phyloP scores from a whole-genome alignment of 2,113 vertebrate species.

The Cephalopholis sonnerati region DNA sequence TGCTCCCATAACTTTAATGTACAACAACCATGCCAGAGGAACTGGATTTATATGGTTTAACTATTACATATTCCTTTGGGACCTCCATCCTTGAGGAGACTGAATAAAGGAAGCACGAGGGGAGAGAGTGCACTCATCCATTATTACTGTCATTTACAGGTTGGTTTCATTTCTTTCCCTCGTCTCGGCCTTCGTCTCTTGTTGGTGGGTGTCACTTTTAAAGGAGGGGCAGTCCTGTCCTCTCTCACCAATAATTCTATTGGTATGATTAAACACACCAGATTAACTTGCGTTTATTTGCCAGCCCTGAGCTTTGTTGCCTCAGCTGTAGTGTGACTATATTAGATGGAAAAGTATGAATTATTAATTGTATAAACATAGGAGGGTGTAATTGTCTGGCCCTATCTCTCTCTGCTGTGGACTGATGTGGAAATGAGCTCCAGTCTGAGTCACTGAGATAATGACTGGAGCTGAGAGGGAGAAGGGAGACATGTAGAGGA shows the following conservation, averaged over 20 bases:
- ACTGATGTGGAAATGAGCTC: conserved; percentile 75
- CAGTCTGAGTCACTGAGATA: conserved; percentile 72
- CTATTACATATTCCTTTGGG: background rate
- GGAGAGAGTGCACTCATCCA: background rate
- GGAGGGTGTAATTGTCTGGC: conserved; percentile 73
- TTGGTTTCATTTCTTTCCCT: background rate
- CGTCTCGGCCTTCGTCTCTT: background rate
- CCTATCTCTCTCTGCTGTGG: conserved; percentile 64
- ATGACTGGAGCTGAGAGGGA: conserved; percentile 56
- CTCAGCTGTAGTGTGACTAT: conserved; percentile 63
- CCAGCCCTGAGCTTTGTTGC: conserved; percentile 43
- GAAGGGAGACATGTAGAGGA: conserved; percentile 19
- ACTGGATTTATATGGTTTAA: background rate
- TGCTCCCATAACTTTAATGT: background rate
- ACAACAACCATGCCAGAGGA: background rate
- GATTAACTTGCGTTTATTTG: conserved; percentile 67
- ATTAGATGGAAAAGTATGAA: conserved; percentile 71
- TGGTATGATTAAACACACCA: conserved; percentile 63
- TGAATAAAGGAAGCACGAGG: background rate
- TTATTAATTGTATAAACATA: conserved; percentile 79
- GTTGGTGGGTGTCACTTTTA: conserved; percentile 25
- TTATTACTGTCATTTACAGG: background rate
- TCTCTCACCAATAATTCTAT: conserved; percentile 39
- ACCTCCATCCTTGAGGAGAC: background rate
- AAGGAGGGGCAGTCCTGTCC: conserved; percentile 6